A percentile compares a stretch with the other conserved stretches of the same genome.
Conservation (phyloP, 2,888 invertebrate species). For the Suillia variegata region DNA sequence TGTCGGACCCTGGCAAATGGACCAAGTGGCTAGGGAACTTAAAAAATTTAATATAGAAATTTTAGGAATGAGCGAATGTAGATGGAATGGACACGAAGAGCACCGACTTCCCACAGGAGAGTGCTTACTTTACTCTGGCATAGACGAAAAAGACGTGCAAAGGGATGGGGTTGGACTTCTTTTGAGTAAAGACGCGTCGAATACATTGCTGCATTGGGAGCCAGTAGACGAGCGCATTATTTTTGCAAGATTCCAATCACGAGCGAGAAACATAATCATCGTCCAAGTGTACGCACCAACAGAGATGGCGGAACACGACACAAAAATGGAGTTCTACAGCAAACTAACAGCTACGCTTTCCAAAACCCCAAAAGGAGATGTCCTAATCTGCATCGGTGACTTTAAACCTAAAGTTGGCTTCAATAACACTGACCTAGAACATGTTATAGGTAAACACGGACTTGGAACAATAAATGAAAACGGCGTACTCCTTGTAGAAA, state of each 20-base stretch:
- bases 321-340: slow-evolving; percentile 4
- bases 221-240: slow-evolving; percentile 7
- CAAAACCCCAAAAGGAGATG: neutral
- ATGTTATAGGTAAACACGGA: slow-evolving; percentile 7
- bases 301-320: neutral
- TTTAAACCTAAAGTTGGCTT: slow-evolving; percentile 11
- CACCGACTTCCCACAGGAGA: neutral
- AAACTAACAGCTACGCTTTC: neutral
- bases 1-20: neutral
- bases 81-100: slow-evolving; percentile 9
- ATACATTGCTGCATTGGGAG: neutral
- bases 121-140: slow-evolving; percentile 13
- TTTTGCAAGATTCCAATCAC: neutral
- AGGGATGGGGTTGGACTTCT: slow-evolving; percentile 1
- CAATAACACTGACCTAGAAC: neutral
- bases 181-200: slow-evolving; percentile 1
- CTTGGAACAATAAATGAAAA: slow-evolving; percentile 1
- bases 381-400: slow-evolving; percentile 4
- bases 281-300: slow-evolving; percentile 9
- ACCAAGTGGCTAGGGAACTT: neutral
- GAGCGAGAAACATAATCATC: neutral
- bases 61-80: neutral
- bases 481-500: slow-evolving; percentile 3
- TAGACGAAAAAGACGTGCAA: slow-evolving; percentile 3
- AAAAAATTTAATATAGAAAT: neutral